A percentile compares a stretch with the other conserved stretches of the same genome.
These are phyloP conservation scores for Epizoanthus ramosus DNA, from an alignment of 92 coral and sea anemone species.

Conservation along the genomic window DNA sequence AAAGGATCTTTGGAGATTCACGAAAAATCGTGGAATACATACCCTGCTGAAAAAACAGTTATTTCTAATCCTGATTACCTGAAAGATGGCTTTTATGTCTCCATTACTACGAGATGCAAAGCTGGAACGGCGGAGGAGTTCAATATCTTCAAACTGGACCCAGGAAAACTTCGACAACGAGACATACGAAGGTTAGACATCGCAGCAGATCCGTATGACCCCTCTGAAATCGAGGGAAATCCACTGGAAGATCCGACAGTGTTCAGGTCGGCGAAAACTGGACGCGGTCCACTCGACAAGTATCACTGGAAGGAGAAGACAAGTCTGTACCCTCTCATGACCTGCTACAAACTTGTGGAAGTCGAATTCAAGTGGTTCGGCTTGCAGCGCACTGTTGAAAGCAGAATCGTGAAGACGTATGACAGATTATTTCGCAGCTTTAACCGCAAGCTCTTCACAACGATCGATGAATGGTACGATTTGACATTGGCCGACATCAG, in stretches of 20 bases:
- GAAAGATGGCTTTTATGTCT: constrained; percentile 65
- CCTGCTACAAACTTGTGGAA: constrained; percentile 91
- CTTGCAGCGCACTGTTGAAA: constrained; percentile 70
- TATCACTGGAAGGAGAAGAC: constrained; percentile 64
- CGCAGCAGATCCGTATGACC: constrained; percentile 32
- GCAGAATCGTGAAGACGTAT: constrained; percentile 54
- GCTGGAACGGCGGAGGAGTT: constrained; percentile 47
- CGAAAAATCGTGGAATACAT: constrained; percentile 94
- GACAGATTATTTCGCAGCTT: constrained; percentile 70
- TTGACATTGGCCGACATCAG: constrained; percentile 85
- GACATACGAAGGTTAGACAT: constrained; percentile 67
- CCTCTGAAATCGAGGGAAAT: constrained; percentile 59
- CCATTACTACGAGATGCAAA: constrained; percentile 80
- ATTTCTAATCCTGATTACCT: constrained; percentile 78
- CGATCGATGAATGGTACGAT: constrained; percentile 90
- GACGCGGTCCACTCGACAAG: constrained; percentile 76
- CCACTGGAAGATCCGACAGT: constrained; percentile 73
- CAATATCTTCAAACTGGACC: constrained; percentile 69
- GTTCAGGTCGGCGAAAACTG: constrained; percentile 67
- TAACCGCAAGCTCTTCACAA: constrained; percentile 92
- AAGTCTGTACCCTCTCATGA: constrained; percentile 73
- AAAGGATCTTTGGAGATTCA: constrained; percentile 83
- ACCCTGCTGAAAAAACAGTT: constrained; percentile 82
- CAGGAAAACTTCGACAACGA: constrained; percentile 50
- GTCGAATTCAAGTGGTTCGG: constrained; percentile 85